Evolutionary conservation across 2,797 vertebrate genomes (phyloP).

Genomic region (Sylvilagus floridanus): DNA sequence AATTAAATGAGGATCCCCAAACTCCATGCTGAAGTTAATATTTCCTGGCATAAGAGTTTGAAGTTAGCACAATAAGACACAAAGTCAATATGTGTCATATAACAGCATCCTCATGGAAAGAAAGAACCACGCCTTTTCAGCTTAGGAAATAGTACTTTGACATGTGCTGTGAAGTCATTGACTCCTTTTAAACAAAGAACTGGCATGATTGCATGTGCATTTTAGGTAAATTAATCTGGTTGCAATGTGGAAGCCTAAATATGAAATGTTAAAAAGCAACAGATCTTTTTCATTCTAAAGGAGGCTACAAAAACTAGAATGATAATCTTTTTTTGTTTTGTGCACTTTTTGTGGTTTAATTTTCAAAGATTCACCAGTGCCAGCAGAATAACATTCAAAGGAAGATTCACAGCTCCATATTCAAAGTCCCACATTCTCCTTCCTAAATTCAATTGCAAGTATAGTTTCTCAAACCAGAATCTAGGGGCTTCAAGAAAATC

Average conservation of each 20-base stretch:
- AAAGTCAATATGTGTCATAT: neutral
- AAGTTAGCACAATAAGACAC: neutral
- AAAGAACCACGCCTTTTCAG: neutral
- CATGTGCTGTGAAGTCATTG: neutral
- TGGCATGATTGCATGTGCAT: neutral
- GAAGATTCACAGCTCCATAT: neutral
- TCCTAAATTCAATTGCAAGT: neutral
- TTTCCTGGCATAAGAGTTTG: neutral
- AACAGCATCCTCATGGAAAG: neutral
- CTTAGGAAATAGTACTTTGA: neutral
- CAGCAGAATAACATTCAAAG: constrained; percentile 50
- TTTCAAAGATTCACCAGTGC: constrained; percentile 43
- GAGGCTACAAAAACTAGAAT: constrained; percentile 54
- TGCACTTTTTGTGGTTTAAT: constrained; percentile 44
- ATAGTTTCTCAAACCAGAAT: neutral
- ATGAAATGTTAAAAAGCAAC: constrained; percentile 64
- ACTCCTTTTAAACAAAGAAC: constrained; percentile 27
- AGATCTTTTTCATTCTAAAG: constrained; percentile 70
- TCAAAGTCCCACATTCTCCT: neutral
- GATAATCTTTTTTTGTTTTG: constrained; percentile 53
- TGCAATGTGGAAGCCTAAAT: constrained; percentile 59
- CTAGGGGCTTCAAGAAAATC: neutral
- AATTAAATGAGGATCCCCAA: neutral
- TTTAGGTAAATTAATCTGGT: constrained; percentile 64
- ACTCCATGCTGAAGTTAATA: neutral